Evolutionary conservation across 2,113 vertebrate species (phyloP).

Genomic region (Haemorhous mexicanus): DNA sequence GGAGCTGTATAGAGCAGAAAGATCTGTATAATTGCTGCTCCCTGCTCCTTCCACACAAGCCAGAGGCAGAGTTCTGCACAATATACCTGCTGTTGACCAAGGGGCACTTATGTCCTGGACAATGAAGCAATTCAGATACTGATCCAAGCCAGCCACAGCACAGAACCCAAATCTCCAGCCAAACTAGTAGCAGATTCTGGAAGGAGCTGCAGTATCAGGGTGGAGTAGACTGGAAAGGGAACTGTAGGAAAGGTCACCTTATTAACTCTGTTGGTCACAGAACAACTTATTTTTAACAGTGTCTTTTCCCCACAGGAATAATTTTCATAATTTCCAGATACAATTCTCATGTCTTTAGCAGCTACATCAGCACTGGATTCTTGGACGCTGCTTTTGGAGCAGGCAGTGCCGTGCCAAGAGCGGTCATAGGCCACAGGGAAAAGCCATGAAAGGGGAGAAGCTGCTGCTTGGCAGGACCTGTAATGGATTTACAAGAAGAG

Average conservation of each 20-base stretch:
- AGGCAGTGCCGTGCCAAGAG: background rate
- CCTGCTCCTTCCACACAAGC: background rate
- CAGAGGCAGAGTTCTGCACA: background rate
- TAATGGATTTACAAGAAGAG: background rate
- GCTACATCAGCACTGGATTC: background rate
- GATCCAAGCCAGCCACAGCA: background rate
- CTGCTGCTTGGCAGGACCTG: background rate
- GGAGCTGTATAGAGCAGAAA: background rate
- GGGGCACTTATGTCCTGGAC: background rate
- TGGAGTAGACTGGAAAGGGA: background rate
- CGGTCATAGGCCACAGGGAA: background rate
- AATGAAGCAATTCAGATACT: background rate
- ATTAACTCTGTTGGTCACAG: background rate
- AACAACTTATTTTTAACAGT: background rate
- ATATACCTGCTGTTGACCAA: background rate
- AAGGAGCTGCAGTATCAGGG: background rate
- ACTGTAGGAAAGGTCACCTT: background rate
- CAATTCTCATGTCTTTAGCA: background rate
- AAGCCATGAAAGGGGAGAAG: background rate
- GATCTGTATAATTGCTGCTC: background rate
- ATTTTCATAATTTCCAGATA: background rate
- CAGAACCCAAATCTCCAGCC: background rate
- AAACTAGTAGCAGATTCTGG: background rate
- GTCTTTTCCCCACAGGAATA: background rate
- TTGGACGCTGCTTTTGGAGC: rapidly evolving